These are phyloP conservation scores for Leptatherina wallacei DNA, from an alignment of 2,797 vertebrate species.

Conservation along the genomic window DNA sequence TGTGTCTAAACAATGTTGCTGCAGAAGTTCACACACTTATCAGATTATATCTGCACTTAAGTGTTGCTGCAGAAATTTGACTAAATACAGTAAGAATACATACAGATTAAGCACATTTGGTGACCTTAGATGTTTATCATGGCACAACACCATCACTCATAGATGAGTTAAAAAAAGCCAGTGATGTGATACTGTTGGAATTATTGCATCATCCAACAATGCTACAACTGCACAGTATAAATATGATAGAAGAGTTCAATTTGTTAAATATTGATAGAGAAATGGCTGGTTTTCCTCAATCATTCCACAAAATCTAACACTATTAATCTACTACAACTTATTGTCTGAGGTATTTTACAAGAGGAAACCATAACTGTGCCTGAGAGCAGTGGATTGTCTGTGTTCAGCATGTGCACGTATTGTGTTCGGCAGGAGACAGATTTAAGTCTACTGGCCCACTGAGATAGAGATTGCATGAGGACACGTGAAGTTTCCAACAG, in stretches of 20 bases:
- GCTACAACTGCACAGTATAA: background rate
- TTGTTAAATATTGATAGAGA: background rate
- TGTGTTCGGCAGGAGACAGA: constrained; percentile 71
- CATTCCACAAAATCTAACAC: background rate
- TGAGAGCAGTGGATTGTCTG: constrained; percentile 34
- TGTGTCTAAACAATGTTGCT: constrained; percentile 47
- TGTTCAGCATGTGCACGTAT: constrained; percentile 50
- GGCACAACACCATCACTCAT: background rate
- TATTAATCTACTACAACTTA: background rate
- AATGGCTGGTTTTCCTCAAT: background rate
- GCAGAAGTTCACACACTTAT: constrained; percentile 26
- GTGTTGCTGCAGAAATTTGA: constrained; percentile 46
- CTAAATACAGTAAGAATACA: constrained; percentile 9
- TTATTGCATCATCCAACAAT: background rate
- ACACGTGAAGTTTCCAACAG: constrained; percentile 74
- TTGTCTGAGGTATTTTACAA: constrained; percentile 3
- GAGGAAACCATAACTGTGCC: background rate
- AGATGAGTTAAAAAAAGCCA: constrained; percentile 2
- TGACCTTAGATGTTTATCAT: background rate
- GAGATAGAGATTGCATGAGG: constrained; percentile 76
- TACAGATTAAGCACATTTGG: constrained; percentile 7
- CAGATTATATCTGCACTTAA: constrained; percentile 15
- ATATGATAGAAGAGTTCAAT: background rate
- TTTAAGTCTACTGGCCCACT: constrained; percentile 74
- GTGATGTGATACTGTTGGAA: background rate